phyloP scores from a whole-genome alignment of 2,113 vertebrate species.

The Notothenia coriiceps region DNA sequence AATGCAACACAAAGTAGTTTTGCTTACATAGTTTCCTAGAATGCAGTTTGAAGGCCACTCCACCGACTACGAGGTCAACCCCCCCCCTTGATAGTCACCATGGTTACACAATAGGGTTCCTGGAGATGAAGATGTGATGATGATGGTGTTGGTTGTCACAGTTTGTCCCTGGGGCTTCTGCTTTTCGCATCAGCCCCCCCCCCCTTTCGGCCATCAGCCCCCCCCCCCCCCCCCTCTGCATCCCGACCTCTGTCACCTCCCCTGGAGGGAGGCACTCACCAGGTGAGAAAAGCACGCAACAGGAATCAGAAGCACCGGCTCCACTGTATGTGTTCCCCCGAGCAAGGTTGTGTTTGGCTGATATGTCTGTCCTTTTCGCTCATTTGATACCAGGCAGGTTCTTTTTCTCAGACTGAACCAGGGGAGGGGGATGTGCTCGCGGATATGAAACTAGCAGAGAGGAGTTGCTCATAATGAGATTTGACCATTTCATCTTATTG shows the following conservation, averaged over 20 bases:
- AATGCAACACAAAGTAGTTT: background rate
- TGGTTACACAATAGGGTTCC: conserved; percentile 55
- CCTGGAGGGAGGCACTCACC: conserved; percentile 60
- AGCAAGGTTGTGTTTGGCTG: conserved; percentile 72
- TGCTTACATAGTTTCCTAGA: background rate
- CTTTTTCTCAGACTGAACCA: conserved; percentile 16
- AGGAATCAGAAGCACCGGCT: conserved; percentile 43
- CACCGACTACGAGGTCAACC: background rate
- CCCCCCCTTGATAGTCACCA: conserved; percentile 38
- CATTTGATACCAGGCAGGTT: conserved; percentile 20
- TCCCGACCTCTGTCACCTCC: conserved; percentile 68
- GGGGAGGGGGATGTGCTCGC: background rate
- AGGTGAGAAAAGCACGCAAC: conserved; percentile 75
- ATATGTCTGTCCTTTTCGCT: conserved; percentile 43
- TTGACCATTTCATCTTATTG: conserved; percentile 18
- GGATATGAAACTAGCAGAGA: conserved; percentile 8
- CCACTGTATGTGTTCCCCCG: conserved; percentile 45
- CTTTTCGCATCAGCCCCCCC: conserved; percentile 52
- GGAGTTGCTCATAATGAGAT: background rate
- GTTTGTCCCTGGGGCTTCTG: conserved; percentile 32
- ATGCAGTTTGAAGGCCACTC: conserved; percentile 31
- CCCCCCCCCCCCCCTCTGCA: conserved; percentile 47
- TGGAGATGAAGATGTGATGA: conserved; percentile 55
- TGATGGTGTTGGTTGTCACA: conserved; percentile 43
- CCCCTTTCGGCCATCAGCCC: too few species aligned